Evolutionary conservation across 2,888 invertebrate genomes (phyloP), one percentile per base, ranked within the genome.

Genomic region (Agrilus cyanescens): DNA sequence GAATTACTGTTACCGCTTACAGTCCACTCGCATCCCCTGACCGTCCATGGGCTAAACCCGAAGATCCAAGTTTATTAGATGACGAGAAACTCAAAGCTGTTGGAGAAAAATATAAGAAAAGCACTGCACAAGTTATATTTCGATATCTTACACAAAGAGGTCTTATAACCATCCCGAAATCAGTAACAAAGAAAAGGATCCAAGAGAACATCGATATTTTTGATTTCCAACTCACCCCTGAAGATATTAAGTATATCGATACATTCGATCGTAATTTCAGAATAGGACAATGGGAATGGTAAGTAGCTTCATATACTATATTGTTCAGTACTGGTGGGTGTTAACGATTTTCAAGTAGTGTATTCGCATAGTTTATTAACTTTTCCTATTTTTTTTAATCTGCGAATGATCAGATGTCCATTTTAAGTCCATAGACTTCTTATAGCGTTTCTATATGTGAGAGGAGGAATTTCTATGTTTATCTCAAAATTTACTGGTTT

Each of bases 191-290:
- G 50, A 52, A 62, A 1, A 67, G 80, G 16, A 73, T 82, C 42
- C 57, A 61, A 12, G 68, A 76, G 56, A 82, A 83, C 61, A 71
- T 76, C 50, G 51, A 75, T 40, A 73, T 81, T 16, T 75, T 73
- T 52, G 75, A 80, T 55, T 81, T 81, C 59, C 62, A 72, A 38
- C 62, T 81, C 40, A 57, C 68, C 0, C 51, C 59, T 0, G 73
- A 75, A 1, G 80, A 57, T 45, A 40, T 57, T 16, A 29, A 18
- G 8, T 46, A 41, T 18, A 47, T 57, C 31, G 74, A 78, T 56
- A 65, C 67, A 6, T 80, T 85, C 53, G 76, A 86, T 53, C 76
- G 80, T 50, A 77, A 80, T 57, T 80, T 80, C 1, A 71, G 82
- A 31, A 64, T 4, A 4, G 10, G 8, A 10, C 10, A 2, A 25